phyloP scores from a whole-genome alignment of 1,140 invertebrate genomes.

The Drosophila bocki region DNA sequence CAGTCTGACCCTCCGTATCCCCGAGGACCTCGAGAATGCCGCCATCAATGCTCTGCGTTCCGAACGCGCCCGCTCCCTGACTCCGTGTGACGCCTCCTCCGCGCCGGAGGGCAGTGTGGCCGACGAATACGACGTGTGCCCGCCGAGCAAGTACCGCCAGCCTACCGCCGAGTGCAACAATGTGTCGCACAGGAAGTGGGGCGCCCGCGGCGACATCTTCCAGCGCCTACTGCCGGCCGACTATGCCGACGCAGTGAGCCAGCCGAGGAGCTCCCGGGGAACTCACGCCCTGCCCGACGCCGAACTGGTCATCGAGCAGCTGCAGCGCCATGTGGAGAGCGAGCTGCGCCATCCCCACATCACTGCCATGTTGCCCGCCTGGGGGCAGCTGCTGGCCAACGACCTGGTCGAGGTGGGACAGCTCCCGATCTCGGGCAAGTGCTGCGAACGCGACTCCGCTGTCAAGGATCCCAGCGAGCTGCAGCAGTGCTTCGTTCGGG shows the following conservation, averaged over 20 bases:
- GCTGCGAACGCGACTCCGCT: constrained; percentile 85
- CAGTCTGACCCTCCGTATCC: constrained; percentile 66
- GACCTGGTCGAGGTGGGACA: constrained; percentile 89
- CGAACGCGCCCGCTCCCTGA: constrained; percentile 71
- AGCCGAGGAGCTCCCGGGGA: constrained; percentile 86
- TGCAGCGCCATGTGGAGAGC: constrained; percentile 74
- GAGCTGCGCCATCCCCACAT: constrained; percentile 88
- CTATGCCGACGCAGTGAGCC: constrained; percentile 93
- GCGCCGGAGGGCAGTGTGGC: constrained; percentile 41
- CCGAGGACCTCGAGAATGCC: constrained; percentile 76
- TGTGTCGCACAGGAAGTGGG: constrained; percentile 94
- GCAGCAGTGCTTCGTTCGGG: constrained; percentile 80
- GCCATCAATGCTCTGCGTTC: constrained; percentile 69
- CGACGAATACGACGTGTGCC: constrained; percentile 86
- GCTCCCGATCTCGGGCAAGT: constrained; percentile 85
- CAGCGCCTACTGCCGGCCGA: constrained; percentile 91
- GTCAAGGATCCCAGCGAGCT: constrained; percentile 74
- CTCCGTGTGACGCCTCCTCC: constrained; percentile 42
- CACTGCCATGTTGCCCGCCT: constrained; percentile 92
- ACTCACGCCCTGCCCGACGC: constrained; percentile 87
- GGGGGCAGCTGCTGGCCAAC: constrained; percentile 92
- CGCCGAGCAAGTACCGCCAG: constrained; percentile 92
- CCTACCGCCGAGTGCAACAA: constrained; percentile 98
- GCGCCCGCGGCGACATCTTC: constrained; percentile 93
- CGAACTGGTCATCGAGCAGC: constrained; percentile 72